Conservation (phyloP, 1,140 invertebrate genomes). For the Stegodyphus dumicola region DNA sequence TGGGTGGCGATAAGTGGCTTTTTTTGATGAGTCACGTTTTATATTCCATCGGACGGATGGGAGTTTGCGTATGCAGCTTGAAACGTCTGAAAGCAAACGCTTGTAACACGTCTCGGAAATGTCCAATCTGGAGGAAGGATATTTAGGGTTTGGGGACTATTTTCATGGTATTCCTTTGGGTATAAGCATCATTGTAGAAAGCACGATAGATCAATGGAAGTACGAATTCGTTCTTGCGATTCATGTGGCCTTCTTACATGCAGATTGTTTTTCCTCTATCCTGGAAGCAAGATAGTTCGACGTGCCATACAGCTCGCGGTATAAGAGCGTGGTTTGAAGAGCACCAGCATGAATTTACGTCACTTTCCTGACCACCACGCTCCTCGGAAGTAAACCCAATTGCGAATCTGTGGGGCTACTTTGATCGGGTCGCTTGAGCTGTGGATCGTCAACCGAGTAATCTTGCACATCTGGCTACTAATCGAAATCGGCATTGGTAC, state of each 20-base stretch:
- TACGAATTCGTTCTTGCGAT: background rate
- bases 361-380: background rate
- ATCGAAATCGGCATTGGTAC: too few relatives aligned
- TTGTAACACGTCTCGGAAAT: background rate
- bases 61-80: background rate
- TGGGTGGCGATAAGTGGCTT: background rate
- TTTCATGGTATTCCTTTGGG: conserved; percentile 1
- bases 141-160: background rate
- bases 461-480: too few relatives aligned
- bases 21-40: conserved; percentile 2
- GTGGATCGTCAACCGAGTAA: too few relatives aligned
- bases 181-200: background rate
- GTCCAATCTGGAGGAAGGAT: background rate
- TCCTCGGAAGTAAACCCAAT: conserved; percentile 3
- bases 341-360: background rate
- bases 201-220: background rate
- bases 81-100: conserved; percentile 8
- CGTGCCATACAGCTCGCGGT: background rate
- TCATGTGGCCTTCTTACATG: background rate
- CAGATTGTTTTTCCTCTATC: background rate
- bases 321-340: background rate
- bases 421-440: too few relatives aligned
- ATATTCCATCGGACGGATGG: background rate
- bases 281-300: background rate
- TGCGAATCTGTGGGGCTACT: background rate